Evolutionary conservation across 2,113 vertebrate genomes (phyloP), one percentile per base, ranked within the genome.

Genomic region (Chlamydotis undulata): DNA sequence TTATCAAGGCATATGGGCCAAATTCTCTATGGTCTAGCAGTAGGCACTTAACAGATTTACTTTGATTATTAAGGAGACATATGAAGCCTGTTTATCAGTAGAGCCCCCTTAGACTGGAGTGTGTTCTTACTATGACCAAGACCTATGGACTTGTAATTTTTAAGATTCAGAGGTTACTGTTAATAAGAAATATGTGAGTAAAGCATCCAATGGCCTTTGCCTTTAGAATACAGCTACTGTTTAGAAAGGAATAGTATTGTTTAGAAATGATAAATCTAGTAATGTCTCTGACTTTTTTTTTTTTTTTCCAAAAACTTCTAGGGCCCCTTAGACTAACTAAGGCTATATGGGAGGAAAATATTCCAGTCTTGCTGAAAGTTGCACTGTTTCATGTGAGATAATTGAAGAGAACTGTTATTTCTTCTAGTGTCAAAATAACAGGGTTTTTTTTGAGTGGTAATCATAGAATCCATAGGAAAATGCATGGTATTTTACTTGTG

Each of bases 31-130:
- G 7, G 14, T 47, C 23, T 59, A 64, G 23, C 7, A 64, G 16
- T 9, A 50, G 39, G 2, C 8, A n/a, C 47, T 45, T 49, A 70
- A 67, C 17, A 35, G 23, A 7, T 57, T 47, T 19, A 28, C 18
- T 41, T 26, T 28, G 10, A 47, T 60, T 5, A 14, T 50, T 80
- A 45, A 60, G 23, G 37, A 75, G 35, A 35, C 50, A 73, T 64
- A 56, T 24, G 4, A 74, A 43, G 7, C 14, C 1, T 68, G 12
- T 57, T 80, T 73, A 43, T 43, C 21, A 49, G 33, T 4, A 49
- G 4, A 71, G 10, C 1, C 4, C 12, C 4, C 55, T 79, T 67
- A 33, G 3, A 5, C 2, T 73, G 35, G 4, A 60, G 7, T 24
- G 18, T 60, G 31, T 23, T 73, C 53, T 75, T 41, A 28, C 9